Percentiles rank a stretch among this genome's conserved stretches.
Evolutionary conservation across 2,888 invertebrate species (phyloP).

Genomic region (Adineta ricciae): DNA sequence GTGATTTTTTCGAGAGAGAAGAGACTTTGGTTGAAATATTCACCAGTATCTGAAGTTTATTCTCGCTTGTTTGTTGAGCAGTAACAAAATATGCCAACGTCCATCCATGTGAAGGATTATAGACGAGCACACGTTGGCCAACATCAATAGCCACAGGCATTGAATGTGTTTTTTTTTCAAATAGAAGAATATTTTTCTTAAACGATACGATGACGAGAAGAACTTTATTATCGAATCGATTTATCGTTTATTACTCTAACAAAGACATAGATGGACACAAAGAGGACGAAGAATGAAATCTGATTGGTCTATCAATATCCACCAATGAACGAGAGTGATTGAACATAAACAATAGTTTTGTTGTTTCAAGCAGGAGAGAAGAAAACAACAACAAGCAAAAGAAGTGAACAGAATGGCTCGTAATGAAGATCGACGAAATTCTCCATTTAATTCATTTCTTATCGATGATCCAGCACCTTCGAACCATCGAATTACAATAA

Average conservation of each 20-base stretch:
- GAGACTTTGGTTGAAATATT: not conserved
- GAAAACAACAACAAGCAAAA: not conserved
- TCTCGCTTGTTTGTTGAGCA: not conserved
- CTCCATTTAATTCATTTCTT: not conserved
- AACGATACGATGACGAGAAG: not conserved
- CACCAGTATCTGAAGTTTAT: slow-evolving; percentile 9
- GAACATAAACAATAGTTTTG: not conserved
- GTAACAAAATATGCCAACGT: slow-evolving; percentile 16
- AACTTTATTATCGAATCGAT: not conserved
- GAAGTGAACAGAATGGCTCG: not conserved
- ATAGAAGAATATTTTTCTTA: not conserved
- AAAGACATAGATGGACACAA: not conserved
- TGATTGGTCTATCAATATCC: not conserved
- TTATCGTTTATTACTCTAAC: not conserved
- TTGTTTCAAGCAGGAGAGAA: not conserved
- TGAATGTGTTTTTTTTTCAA: not conserved
- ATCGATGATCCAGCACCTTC: slow-evolving; percentile 11
- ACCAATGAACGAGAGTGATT: not conserved
- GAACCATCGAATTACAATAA: not conserved
- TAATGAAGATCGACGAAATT: not conserved
- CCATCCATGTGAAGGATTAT: slow-evolving; percentile 1
- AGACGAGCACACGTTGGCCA: slow-evolving; percentile 17
- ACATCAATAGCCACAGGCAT: slow-evolving; percentile 21
- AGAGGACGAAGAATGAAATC: not conserved
- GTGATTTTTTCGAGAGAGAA: not conserved